These are phyloP conservation scores for Cephalopterus ornatus DNA, from an alignment of 2,113 vertebrate species.

Conservation along the genomic window DNA sequence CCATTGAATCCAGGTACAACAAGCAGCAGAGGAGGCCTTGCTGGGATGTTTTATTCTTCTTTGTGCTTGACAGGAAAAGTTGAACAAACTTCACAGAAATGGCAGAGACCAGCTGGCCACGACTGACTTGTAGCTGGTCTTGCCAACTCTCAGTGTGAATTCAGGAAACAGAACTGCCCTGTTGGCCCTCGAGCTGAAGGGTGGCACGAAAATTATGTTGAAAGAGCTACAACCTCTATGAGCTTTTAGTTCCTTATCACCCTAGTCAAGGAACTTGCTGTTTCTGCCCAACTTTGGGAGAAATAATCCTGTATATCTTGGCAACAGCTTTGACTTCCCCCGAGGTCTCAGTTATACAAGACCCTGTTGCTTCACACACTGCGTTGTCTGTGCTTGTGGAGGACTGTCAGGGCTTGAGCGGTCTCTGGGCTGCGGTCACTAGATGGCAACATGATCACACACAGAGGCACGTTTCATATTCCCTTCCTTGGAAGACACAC, in stretches of 20 bases:
- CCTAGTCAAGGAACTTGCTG: background rate
- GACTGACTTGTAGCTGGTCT: background rate
- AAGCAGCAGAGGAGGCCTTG: background rate
- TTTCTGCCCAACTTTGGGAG: background rate
- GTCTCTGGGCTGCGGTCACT: conserved; percentile 17
- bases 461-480: background rate
- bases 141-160: background rate
- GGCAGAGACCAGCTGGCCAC: background rate
- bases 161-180: background rate
- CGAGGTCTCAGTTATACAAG: background rate
- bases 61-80: background rate
- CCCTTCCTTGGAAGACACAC: background rate
- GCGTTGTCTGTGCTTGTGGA: background rate
- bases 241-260: background rate
- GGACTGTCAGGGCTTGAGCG: background rate
- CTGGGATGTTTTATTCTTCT: background rate
- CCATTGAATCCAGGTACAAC: background rate
- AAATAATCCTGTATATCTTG: background rate
- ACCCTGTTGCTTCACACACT: background rate
- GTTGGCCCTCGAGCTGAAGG: background rate
- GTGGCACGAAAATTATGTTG: background rate
- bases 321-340: background rate
- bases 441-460: conserved; percentile 60
- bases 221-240: background rate
- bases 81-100: background rate